Base-by-base conservation (phyloP, 1,140 invertebrate species). In the Drosophila sp. region DNA sequence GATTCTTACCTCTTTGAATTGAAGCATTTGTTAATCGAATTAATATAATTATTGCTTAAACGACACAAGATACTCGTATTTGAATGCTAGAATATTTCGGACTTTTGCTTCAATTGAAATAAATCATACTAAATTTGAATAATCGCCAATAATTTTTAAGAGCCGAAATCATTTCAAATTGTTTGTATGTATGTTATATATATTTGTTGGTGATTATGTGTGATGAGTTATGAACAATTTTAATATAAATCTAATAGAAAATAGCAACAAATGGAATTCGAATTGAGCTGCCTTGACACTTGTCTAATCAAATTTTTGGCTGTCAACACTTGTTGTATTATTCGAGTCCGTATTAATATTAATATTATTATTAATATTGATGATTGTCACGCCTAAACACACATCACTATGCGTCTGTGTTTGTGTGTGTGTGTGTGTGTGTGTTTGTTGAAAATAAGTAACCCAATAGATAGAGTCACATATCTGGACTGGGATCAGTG, bases 91-190 rank as follows among this genome's bases (percentile, higher is more conserved):
- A 46, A 46, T 6, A 14, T 50, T 7, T 29, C 27, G 48, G 46
- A 80, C 75, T 74, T 82, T 61, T 70, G 70, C 79, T 65, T 69
- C 41, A 74, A 83, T 86, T 80, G 56, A 64, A 69, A 80, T 73
- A 86, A 83, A 69, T 86, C 67, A 77, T 77, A 86, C 80, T 83
- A 83, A 83, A 83, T 80, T 77, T 25, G 41, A 84, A 78, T 72
- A 69, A 79, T 83, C 74, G 70, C 50, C 73, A 82, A 78, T 76
- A 76, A 73, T 58, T 72, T 51, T 4, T 57, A 73, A 58, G 62
- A 72, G 62, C 69, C 53, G n/a, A 46, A 67, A 67, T 59, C 18
- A 66, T 67, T 59, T 14, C 36, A 58, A 45, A 66, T 46, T 36
- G 45, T 43, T 9, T 67, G 45, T 53, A 13, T 48, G 41, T 64